phyloP scores from a whole-genome alignment of 2,113 vertebrate genomes.

The Gila orcuttii region DNA sequence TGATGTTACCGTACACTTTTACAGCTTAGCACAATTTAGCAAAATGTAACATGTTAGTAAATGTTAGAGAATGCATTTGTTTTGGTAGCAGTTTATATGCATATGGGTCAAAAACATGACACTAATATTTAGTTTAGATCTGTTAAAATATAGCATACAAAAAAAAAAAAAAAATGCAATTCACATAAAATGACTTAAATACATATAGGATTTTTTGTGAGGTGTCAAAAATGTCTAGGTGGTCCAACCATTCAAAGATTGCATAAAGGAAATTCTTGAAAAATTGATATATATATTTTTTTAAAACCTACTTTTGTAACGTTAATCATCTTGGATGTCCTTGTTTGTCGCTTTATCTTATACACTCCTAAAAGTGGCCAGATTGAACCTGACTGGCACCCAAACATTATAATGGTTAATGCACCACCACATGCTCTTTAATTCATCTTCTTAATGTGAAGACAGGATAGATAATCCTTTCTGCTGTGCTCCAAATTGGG shows the following conservation, averaged over 20 bases:
- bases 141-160: not conserved
- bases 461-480: constrained; percentile 9
- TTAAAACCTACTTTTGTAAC: not conserved
- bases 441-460: constrained; percentile 20
- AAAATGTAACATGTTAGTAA: not conserved
- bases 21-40: constrained; percentile 1
- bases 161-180: not conserved
- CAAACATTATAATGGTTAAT: constrained; percentile 34
- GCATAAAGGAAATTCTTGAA: not conserved
- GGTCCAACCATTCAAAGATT: not conserved
- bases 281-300: too few species aligned
- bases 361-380: not conserved
- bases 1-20: not conserved
- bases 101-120: not conserved
- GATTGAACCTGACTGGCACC: constrained; percentile 19
- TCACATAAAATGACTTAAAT: not conserved
- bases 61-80: not conserved
- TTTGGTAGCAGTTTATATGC: not conserved
- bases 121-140: not conserved
- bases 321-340: not conserved
- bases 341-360: not conserved
- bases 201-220: not conserved
- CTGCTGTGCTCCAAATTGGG: not conserved
- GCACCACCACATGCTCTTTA: constrained; percentile 28
- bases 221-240: not conserved